These are phyloP conservation scores for Zaprionus kolodkinae DNA, from an alignment of 1,140 invertebrate genomes.

Conservation along the genomic window DNA sequence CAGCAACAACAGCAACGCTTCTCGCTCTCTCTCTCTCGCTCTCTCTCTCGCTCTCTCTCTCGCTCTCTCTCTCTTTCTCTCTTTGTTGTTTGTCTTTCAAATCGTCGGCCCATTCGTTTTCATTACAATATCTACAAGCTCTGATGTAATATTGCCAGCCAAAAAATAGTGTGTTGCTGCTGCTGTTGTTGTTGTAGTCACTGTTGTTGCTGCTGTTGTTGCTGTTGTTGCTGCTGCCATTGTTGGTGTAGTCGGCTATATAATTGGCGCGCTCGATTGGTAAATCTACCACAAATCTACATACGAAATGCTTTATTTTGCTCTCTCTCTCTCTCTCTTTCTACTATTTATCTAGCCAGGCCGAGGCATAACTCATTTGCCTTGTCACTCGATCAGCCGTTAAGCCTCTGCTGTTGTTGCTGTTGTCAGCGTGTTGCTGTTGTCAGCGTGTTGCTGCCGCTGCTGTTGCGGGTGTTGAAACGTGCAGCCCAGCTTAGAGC, in stretches of 20 bases:
- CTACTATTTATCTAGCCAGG: slow-evolving; percentile 27
- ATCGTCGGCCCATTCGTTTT: slow-evolving; percentile 46
- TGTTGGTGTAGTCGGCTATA: slow-evolving; percentile 35
- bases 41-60: too few relatives aligned
- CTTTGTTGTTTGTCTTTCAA: slow-evolving; percentile 42
- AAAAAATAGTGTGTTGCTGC: slow-evolving; percentile 44
- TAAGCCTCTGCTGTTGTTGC: slow-evolving; percentile 21
- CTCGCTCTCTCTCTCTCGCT: neutral
- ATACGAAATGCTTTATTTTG: slow-evolving; percentile 54
- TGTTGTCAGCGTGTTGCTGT: slow-evolving; percentile 4
- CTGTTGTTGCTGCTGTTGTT: slow-evolving; percentile 17
- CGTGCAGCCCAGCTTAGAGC: slow-evolving; percentile 44
- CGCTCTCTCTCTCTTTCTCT: too few relatives aligned
- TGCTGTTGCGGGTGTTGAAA: slow-evolving; percentile 69
- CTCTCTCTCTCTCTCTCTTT: too few relatives aligned
- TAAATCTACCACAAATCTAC: slow-evolving; percentile 55
- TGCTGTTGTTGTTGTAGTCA: neutral
- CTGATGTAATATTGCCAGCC: slow-evolving; percentile 47
- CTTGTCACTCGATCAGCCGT: slow-evolving; percentile 44
- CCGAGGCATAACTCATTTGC: slow-evolving; percentile 43
- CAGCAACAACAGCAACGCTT: slow-evolving; percentile 13
- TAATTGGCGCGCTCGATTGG: slow-evolving; percentile 77
- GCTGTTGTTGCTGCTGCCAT: slow-evolving; percentile 21
- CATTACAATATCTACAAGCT: slow-evolving; percentile 53
- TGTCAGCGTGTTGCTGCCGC: slow-evolving; percentile 17